Evolutionary conservation across 2,113 vertebrate species (phyloP), one percentile per base, ranked within the genome.

Genomic region (Odontesthes bonariensis): DNA sequence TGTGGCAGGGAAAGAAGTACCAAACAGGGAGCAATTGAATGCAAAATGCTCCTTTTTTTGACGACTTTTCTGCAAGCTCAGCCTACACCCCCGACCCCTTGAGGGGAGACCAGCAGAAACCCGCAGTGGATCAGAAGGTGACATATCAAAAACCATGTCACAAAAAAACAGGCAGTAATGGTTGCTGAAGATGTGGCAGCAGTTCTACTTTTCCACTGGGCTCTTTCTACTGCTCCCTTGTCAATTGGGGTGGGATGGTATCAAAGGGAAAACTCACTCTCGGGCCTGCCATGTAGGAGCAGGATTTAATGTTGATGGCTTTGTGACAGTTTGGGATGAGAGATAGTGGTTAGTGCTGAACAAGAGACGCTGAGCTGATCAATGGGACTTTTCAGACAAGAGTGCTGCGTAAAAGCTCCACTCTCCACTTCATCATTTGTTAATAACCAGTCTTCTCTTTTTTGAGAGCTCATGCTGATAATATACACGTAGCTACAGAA

Each of bases 1-100:
- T 73, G 76, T 23, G 53, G 78, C 8, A 1, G 66, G 73, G 82
- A 73, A 79, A 83, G 76, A 85, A 89, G 75, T 56, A 91, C 84
- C 89, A 91, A 87, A 90, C 20, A 56, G 87, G 89, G 88, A 92
- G 87, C 86, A 65, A 93, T 90, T 89, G 87, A 93, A 93, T 90
- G 86, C 83, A 92, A 92, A 92, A 86, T 89, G 88, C 84, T 89
- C 80, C 71, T 89, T 92, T 92, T 92, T 80, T 89, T 58, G 23
- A 71, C 10, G 84, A 89, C 79, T 88, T 91, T 88, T 92, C 86
- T 88, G 85, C 87, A 83, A 89, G 77, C 77, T 44, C 80, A 89
- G 89, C 84, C 90, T 57, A 47, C 75, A 32, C 82, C 79, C 85
- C 80, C 75, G 67, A 89, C 79, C 91, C 90, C 89, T 88, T 20